Percentiles rank a stretch among this genome's conserved stretches.
phyloP scores from a whole-genome alignment of 2,113 vertebrate species.

The Ailurus styani region DNA sequence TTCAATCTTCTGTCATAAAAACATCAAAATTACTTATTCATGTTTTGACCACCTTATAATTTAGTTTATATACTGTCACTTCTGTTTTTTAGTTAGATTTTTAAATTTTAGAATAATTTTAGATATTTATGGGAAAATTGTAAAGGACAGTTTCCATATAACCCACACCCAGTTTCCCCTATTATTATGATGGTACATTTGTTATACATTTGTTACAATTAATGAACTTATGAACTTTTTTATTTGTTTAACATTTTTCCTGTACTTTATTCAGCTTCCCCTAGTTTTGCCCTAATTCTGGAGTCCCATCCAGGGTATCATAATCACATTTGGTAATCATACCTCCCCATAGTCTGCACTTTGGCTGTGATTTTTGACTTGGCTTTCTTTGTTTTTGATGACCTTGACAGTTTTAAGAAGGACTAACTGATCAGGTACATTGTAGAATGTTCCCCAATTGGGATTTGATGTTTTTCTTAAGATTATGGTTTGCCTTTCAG shows the following conservation, averaged over 20 bases:
- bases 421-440: background rate
- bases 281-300: conserved; percentile 13
- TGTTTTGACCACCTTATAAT: conserved; percentile 13
- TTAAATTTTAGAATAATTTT: conserved; percentile 13
- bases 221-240: background rate
- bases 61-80: conserved; percentile 5
- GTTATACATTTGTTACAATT: background rate
- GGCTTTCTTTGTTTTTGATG: conserved; percentile 41
- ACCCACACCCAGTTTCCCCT: background rate
- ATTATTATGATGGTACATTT: background rate
- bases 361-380: background rate
- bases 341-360: background rate
- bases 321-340: background rate
- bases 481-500: background rate
- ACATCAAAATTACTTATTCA: conserved; percentile 5
- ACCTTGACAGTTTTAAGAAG: background rate
- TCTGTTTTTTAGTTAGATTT: background rate
- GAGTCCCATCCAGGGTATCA: background rate
- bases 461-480: background rate
- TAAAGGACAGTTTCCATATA: background rate
- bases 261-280: background rate
- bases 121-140: background rate
- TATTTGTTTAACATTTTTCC: background rate
- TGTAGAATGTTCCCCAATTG: background rate
- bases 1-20: background rate